These are phyloP conservation scores for Catharus bicknelli DNA, from an alignment of 2,113 vertebrate genomes.

Conservation along the genomic window DNA sequence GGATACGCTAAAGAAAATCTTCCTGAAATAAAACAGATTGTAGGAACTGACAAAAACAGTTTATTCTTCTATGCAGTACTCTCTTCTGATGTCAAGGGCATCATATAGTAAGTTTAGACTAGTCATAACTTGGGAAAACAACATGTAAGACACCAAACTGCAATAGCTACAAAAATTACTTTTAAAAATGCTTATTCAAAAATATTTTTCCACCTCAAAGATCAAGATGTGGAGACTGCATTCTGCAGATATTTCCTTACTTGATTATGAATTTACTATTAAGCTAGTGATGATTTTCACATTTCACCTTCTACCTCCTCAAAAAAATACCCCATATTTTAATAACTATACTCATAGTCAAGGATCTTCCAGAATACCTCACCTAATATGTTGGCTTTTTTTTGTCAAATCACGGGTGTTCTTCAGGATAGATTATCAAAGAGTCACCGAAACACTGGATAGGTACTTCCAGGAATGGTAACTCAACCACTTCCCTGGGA, in stretches of 20 bases:
- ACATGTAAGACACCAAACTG: neutral
- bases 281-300: neutral
- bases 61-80: neutral
- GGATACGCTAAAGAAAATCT: neutral
- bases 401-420: neutral
- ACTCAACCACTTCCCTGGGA: neutral
- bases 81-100: neutral
- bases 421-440: neutral
- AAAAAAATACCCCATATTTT: neutral
- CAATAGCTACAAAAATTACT: neutral
- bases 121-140: neutral
- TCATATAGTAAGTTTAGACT: neutral
- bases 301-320: neutral
- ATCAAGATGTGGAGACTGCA: rapidly evolving
- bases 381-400: neutral
- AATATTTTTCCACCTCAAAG: neutral
- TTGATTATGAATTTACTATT: neutral
- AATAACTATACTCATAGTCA: neutral
- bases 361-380: neutral
- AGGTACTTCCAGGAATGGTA: neutral
- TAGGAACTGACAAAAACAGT: neutral
- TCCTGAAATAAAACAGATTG: neutral
- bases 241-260: neutral
- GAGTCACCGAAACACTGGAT: neutral
- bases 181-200: neutral